These are phyloP conservation scores for Leucopternis melanops DNA, from an alignment of 2,113 vertebrate species.

Conservation along the genomic window DNA sequence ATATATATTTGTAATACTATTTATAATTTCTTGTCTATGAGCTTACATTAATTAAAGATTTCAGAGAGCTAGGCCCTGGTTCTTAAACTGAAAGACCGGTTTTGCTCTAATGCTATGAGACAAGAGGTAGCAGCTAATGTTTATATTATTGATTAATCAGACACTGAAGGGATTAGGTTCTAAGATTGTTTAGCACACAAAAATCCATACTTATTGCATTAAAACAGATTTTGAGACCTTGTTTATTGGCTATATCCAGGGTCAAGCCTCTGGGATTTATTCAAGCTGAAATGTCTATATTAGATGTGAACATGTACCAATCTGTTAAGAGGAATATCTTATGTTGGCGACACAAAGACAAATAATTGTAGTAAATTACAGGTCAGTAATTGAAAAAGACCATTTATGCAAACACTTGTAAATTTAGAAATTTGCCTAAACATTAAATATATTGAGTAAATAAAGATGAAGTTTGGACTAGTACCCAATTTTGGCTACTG, in stretches of 20 bases:
- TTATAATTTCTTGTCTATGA: background rate
- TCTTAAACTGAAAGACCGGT: background rate
- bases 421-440: background rate
- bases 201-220: conserved; percentile 45
- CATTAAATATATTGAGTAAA: background rate
- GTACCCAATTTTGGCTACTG: background rate
- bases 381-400: background rate
- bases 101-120: background rate
- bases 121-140: conserved; percentile 25
- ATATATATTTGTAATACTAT: background rate
- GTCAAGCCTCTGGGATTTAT: conserved; percentile 13
- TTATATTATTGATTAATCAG: conserved; percentile 52
- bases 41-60: background rate
- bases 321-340: background rate
- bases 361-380: background rate
- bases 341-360: background rate
- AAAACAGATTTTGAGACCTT: conserved; percentile 4
- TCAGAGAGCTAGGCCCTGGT: background rate
- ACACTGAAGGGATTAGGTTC: conserved; percentile 20
- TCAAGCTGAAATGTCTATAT: conserved; percentile 1
- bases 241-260: conserved; percentile 7
- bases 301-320: background rate
- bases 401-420: background rate
- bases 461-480: background rate
- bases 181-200: conserved; percentile 23